Conservation (phyloP, 1,140 invertebrate genomes). For the Grapholita molesta region DNA sequence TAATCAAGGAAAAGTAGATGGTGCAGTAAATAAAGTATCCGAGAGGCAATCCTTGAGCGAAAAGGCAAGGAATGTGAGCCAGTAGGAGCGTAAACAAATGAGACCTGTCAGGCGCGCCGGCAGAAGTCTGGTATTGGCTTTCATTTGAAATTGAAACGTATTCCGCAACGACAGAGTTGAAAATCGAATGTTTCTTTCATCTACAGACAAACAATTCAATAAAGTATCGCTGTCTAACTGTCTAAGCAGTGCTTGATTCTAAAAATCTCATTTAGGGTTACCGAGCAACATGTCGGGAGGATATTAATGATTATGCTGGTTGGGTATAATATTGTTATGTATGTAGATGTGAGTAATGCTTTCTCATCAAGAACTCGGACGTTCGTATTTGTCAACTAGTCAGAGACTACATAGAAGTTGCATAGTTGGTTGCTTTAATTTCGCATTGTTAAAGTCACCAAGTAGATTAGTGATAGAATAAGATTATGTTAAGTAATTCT, state of each 20-base stretch:
- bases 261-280: background rate
- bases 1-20: slow-evolving; percentile 7
- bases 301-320: background rate
- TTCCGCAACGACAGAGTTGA: background rate
- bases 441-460: too few species aligned
- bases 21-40: slow-evolving; percentile 14
- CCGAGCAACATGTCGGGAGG: background rate
- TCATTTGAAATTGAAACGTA: background rate
- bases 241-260: slow-evolving; percentile 9
- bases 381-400: too few species aligned
- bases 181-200: background rate
- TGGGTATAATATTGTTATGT: too few species aligned
- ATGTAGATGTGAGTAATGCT: too few species aligned
- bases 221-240: slow-evolving; percentile 17
- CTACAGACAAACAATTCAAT: slow-evolving; percentile 12
- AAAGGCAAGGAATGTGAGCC: slow-evolving; percentile 9
- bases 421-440: too few species aligned
- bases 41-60: slow-evolving; percentile 13
- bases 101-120: slow-evolving; percentile 1
- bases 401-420: too few species aligned
- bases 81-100: slow-evolving; percentile 8
- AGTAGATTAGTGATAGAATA: too few species aligned
- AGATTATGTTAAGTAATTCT: too few species aligned
- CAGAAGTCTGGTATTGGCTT: background rate
- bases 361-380: too few species aligned